Percentiles rank a stretch among this genome's conserved stretches.
Conservation (phyloP, 2,113 vertebrate genomes). For the Odontesthes bonariensis region DNA sequence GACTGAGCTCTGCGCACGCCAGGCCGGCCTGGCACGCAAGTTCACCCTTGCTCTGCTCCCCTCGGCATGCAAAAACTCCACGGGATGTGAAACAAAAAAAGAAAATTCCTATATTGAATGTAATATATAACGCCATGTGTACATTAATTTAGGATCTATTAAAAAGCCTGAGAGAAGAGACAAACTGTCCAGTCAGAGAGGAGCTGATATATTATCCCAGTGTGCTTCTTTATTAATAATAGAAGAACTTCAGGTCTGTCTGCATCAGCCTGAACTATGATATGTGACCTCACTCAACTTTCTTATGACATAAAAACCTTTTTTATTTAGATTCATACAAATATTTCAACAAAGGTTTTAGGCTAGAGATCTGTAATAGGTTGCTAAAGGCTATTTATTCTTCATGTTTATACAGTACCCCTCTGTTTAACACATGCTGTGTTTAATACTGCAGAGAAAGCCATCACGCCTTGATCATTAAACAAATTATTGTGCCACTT, state of each 20-base stretch:
- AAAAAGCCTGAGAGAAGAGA: constrained; percentile 40
- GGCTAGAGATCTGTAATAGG: too few relatives aligned
- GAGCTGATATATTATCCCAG: constrained; percentile 7
- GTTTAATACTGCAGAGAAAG: background rate
- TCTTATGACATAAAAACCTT: background rate
- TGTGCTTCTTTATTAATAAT: constrained; percentile 25
- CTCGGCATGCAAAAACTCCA: constrained; percentile 67
- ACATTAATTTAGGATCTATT: constrained; percentile 59
- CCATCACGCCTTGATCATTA: background rate
- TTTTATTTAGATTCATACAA: background rate
- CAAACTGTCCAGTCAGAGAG: constrained; percentile 4
- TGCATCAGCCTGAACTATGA: background rate
- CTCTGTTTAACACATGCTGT: too few relatives aligned
- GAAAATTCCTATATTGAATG: constrained; percentile 59
- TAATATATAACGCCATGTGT: constrained; percentile 67
- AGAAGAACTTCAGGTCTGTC: background rate
- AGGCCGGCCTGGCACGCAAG: constrained; percentile 82
- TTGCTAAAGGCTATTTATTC: too few relatives aligned
- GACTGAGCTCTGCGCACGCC: constrained; percentile 78
- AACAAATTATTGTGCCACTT: background rate
- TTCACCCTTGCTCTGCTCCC: constrained; percentile 67
- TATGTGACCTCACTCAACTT: constrained; percentile 4
- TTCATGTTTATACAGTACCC: too few relatives aligned
- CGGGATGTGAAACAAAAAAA: constrained; percentile 64
- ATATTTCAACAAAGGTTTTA: too few relatives aligned